These are phyloP conservation scores for Numenius phaeopus DNA, from an alignment of 2,797 vertebrate genomes.

Conservation along the genomic window DNA sequence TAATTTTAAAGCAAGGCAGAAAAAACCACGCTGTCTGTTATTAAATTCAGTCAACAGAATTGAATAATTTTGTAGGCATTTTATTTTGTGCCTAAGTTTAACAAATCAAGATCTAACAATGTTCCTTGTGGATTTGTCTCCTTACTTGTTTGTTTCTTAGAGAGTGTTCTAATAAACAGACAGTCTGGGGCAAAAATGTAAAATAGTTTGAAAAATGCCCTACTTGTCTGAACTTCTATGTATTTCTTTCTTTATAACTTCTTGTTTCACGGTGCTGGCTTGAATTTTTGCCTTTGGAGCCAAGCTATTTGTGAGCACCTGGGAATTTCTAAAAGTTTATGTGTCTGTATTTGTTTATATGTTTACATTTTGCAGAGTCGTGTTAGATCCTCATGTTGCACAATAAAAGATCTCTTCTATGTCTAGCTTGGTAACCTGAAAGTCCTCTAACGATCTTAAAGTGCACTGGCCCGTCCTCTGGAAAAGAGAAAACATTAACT, in stretches of 20 bases:
- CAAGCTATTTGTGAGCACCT: conserved; percentile 40
- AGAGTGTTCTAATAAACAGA: background rate
- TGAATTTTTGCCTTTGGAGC: conserved; percentile 2
- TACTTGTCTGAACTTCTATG: background rate
- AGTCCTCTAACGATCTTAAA: background rate
- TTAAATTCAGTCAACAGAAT: background rate
- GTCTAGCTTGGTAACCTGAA: background rate
- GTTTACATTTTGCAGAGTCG: conserved; percentile 7
- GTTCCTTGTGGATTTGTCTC: background rate
- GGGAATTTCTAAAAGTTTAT: conserved; percentile 17
- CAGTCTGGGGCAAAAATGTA: background rate
- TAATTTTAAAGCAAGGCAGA: background rate
- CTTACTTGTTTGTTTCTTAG: background rate
- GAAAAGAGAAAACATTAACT: background rate
- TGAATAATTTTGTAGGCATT: background rate
- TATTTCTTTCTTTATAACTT: conserved; percentile 24
- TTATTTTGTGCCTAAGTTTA: background rate
- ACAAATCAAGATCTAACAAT: background rate
- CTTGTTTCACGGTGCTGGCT: conserved; percentile 36
- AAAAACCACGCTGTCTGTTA: background rate
- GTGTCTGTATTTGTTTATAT: conserved; percentile 25
- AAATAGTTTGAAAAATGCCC: conserved; percentile 1
- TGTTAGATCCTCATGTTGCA: background rate
- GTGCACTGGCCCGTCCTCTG: background rate
- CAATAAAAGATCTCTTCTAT: background rate